Evolutionary conservation across 1,140 invertebrate species (phyloP).

Genomic region (Plectrocnemia conspersa): DNA sequence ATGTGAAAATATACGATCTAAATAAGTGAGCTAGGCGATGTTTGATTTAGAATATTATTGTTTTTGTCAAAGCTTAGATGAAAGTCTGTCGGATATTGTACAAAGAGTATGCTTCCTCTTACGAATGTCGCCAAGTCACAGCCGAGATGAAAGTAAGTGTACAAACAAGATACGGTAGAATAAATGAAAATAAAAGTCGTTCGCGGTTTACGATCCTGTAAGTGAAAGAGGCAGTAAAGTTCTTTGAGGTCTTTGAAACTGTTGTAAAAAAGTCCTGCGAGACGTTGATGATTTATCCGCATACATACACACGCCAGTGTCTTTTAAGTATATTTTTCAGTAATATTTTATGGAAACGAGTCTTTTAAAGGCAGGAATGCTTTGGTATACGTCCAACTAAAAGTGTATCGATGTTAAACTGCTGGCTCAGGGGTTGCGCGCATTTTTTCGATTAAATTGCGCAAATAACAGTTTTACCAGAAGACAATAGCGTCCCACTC

Average conservation of each 20-base stretch:
- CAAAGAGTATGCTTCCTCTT: too few species aligned
- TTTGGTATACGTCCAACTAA: conserved; percentile 21
- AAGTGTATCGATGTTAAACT: conserved; percentile 25
- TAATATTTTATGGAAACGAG: conserved; percentile 22
- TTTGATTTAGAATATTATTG: too few species aligned
- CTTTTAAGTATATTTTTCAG: conserved; percentile 17
- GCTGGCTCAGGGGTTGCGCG: not conserved
- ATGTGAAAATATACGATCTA: too few species aligned
- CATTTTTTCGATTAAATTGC: not conserved
- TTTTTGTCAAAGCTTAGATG: too few species aligned
- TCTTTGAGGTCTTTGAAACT: conserved; percentile 22
- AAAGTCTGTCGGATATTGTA: too few species aligned
- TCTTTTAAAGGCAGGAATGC: conserved; percentile 22
- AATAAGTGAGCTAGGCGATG: too few species aligned
- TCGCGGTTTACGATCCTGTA: conserved; percentile 18
- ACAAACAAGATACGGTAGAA: not conserved
- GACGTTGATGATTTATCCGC: conserved; percentile 17
- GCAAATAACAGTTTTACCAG: too few species aligned
- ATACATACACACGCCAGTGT: conserved; percentile 6
- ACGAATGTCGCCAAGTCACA: not conserved
- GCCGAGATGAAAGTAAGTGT: not conserved
- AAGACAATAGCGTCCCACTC: too few species aligned
- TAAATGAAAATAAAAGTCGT: conserved; percentile 16
- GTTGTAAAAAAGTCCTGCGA: conserved; percentile 12
- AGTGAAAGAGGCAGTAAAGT: conserved; percentile 20